phyloP scores from a whole-genome alignment of 2,797 vertebrate species.

The Phrynocephalus guinanensis region DNA sequence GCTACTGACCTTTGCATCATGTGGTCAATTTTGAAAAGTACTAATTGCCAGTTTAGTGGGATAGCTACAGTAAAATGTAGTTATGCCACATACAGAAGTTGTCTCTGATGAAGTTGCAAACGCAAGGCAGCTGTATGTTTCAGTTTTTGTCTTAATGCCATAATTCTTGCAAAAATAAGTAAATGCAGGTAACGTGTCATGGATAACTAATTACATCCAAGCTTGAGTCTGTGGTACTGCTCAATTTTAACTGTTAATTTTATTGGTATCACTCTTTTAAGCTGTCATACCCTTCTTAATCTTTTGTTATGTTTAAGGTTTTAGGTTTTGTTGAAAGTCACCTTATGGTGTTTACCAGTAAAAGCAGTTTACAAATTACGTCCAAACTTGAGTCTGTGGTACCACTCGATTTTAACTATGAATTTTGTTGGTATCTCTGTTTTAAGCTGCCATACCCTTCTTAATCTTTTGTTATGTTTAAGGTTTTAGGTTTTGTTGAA shows the following conservation, averaged over 20 bases:
- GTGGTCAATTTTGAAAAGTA: too few relatives aligned
- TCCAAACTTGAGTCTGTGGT: not conserved
- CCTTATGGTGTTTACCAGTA: not conserved
- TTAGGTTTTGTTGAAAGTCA: not conserved
- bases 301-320: not conserved
- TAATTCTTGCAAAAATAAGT: too few relatives aligned
- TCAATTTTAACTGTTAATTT: not conserved
- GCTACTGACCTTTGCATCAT: too few relatives aligned
- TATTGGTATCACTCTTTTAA: not conserved
- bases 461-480: not conserved
- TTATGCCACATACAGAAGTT: too few relatives aligned
- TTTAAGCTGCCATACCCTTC: not conserved
- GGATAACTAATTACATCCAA: not conserved
- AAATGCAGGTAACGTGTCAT: not conserved
- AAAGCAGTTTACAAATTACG: not conserved
- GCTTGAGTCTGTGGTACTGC: not conserved
- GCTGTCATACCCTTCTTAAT: not conserved
- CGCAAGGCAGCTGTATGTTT: too few relatives aligned
- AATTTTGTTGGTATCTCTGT: not conserved
- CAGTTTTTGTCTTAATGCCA: too few relatives aligned
- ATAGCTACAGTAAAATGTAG: too few relatives aligned
- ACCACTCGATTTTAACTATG: not conserved
- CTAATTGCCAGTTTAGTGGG: too few relatives aligned
- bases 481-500: not conserved
- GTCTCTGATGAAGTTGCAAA: too few relatives aligned